Percentiles rank a stretch among this genome's conserved stretches.
phyloP scores from a whole-genome alignment of 2,797 vertebrate species.

The Micrastur ruficollis region DNA sequence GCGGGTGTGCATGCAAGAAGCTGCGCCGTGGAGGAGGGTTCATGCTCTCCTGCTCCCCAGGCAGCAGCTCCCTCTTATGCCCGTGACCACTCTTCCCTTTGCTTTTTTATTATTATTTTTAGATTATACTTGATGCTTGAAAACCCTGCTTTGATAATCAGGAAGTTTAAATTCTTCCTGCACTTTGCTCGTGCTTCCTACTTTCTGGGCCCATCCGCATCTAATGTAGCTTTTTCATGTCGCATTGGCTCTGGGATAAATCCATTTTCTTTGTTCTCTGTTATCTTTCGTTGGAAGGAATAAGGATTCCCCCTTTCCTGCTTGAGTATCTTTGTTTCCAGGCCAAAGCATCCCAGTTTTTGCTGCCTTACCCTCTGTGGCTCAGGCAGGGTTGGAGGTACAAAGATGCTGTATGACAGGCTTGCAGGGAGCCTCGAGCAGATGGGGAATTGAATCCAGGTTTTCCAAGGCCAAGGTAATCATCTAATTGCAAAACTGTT shows the following conservation, averaged over 20 bases:
- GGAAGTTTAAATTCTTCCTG: slow-evolving; percentile 45
- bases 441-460: background rate
- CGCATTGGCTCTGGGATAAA: background rate
- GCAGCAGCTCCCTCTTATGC: background rate
- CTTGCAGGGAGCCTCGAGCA: background rate
- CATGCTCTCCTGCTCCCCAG: background rate
- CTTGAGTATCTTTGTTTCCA: background rate
- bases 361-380: background rate
- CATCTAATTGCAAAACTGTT: background rate
- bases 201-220: background rate
- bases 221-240: background rate
- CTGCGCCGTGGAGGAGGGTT: background rate
- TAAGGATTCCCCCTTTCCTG: background rate
- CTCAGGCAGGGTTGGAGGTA: background rate
- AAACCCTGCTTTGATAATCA: slow-evolving; percentile 11
- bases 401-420: background rate
- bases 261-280: background rate
- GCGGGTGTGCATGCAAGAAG: background rate
- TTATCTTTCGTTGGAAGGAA: background rate
- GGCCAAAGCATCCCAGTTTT: background rate
- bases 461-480: slow-evolving; percentile 17
- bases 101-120: slow-evolving; percentile 32
- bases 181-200: background rate
- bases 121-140: background rate
- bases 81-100: background rate